Evolutionary conservation across 1,140 invertebrate genomes (phyloP), one percentile per base, ranked within the genome.

Genomic region (Trinorchestia longiramus): DNA sequence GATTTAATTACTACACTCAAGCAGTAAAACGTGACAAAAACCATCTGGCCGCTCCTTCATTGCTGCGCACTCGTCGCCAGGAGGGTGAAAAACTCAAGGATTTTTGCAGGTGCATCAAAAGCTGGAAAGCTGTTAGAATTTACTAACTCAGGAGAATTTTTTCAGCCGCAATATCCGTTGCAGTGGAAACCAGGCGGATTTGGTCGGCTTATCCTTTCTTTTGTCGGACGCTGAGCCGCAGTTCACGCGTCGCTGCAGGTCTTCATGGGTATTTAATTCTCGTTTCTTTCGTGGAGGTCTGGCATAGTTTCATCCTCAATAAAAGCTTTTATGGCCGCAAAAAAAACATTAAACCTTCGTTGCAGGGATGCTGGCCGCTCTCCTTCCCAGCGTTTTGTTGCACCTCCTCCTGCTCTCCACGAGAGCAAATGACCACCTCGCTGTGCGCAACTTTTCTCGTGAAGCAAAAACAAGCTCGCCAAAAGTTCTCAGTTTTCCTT

Each of bases 211-310:
- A 77, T 77, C 62, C 62, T 77, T 77, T 77, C 62, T 77, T 77
- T 77, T 77, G 62, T 36, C 15, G 28, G 62, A 1, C 28, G 62
- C 62, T 19, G 62, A 41, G 88, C 88, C 41, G 41, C 43, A 44
- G 88, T 91, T 91, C 88, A 91, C 88, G 88, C 88, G 41, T 43
- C 88, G 43, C 88, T 43, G 88, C 88, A 44, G 88, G 41, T 91
- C 88, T 91, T 43, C 88, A 91, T 91, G 88, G 88, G 88, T 91
- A 91, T 91, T 91, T 91, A 91, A 91, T 91, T 91, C 43, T 36
- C 43, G 88, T 42, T 42, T 42, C 87, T 88, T 88, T 40, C 40
- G 87, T 40, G 6, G 87, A 8, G 88, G 41, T 91, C 88, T 15
- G 41, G 41, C 88, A 91, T 91, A 44, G 88, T 91, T 91, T 91